phyloP scores from a whole-genome alignment of 2,113 vertebrate genomes.

The Cyprinodon variegatus region DNA sequence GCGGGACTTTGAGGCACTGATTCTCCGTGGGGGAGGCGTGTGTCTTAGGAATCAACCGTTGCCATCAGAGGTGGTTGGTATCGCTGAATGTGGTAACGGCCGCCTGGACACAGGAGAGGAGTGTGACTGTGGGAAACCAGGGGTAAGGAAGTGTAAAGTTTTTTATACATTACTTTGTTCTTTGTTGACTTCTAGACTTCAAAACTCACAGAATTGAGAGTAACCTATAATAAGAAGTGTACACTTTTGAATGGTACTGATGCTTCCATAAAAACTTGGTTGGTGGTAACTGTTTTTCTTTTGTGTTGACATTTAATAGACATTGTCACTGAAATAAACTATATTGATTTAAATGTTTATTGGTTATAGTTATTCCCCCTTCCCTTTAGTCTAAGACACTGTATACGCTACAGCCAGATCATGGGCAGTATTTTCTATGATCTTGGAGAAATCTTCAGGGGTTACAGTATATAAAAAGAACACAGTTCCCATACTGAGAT shows the following conservation, averaged over 20 bases:
- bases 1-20: constrained; percentile 80
- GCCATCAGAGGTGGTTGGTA: constrained; percentile 70
- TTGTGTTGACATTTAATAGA: background rate
- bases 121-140: constrained; percentile 86
- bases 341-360: background rate
- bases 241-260: background rate
- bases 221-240: background rate
- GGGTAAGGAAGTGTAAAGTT: constrained; percentile 70
- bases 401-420: background rate
- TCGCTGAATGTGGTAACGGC: constrained; percentile 84
- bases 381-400: too few relatives aligned
- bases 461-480: background rate
- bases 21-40: constrained; percentile 79
- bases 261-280: too few relatives aligned
- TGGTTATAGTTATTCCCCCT: background rate
- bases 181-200: background rate
- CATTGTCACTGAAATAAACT: background rate
- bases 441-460: background rate
- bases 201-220: background rate
- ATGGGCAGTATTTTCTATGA: background rate
- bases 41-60: constrained; percentile 87
- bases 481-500: background rate
- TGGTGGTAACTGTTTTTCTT: too few relatives aligned
- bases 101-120: constrained; percentile 83
- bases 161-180: background rate